Percentiles rank a stretch among this genome's conserved stretches.
Conservation (phyloP, 1,140 invertebrate species). For the Trachymyrmex cornetzi region DNA sequence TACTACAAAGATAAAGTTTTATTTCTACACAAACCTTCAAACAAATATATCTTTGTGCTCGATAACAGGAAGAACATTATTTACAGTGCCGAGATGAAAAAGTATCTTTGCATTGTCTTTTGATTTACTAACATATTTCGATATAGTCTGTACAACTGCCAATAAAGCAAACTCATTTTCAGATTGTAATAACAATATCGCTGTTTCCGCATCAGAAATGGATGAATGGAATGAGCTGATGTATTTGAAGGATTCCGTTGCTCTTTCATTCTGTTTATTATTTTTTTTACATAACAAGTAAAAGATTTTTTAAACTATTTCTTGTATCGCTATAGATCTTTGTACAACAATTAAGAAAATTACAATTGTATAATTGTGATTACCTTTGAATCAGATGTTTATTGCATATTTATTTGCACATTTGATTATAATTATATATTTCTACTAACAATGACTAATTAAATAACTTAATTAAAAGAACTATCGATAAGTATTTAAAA, state of each 20-base stretch:
- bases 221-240: conserved; percentile 72
- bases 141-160: conserved; percentile 76
- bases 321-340: too few relatives aligned
- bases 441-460: too few relatives aligned
- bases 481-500: too few relatives aligned
- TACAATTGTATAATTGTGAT: too few relatives aligned
- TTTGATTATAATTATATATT: too few relatives aligned
- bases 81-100: conserved; percentile 79
- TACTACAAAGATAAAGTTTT: too few relatives aligned
- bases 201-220: conserved; percentile 78
- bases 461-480: too few relatives aligned
- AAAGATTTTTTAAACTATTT: too few relatives aligned
- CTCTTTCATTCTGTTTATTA: conserved; percentile 65
- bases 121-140: conserved; percentile 78
- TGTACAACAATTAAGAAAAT: too few relatives aligned
- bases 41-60: conserved; percentile 80
- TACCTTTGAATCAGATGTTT: too few relatives aligned
- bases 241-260: conserved; percentile 44
- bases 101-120: conserved; percentile 75
- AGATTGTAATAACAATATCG: conserved; percentile 80
- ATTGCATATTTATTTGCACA: too few relatives aligned
- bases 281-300: not conserved
- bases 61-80: conserved; percentile 76
- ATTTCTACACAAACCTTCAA: conserved; percentile 73
- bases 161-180: conserved; percentile 77